These are phyloP conservation scores for Lucilia sericata DNA, from an alignment of 1,140 invertebrate species.

Conservation along the genomic window DNA sequence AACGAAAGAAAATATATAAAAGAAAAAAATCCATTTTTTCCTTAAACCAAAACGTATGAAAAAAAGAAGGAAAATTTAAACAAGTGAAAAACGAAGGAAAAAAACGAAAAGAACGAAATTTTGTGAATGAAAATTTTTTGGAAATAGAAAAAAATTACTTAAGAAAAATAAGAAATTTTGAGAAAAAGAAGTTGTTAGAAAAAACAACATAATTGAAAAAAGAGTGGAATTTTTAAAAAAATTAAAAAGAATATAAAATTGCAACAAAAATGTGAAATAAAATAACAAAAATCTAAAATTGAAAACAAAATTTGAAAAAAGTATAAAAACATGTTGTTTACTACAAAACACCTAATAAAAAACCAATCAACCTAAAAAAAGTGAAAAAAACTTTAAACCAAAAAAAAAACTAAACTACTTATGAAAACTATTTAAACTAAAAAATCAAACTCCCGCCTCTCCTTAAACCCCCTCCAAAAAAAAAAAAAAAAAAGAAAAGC, in stretches of 20 bases:
- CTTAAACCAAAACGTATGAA: not conserved
- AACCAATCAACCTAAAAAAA: not conserved
- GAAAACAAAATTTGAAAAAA: not conserved
- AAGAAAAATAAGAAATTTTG: not conserved
- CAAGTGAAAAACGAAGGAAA: not conserved
- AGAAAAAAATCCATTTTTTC: slow-evolving; percentile 25
- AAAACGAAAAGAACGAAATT: not conserved
- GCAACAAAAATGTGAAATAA: not conserved
- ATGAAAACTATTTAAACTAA: too few relatives aligned
- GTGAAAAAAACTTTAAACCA: not conserved
- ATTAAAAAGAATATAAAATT: not conserved
- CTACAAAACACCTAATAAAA: not conserved
- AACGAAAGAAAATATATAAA: not conserved
- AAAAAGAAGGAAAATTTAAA: not conserved
- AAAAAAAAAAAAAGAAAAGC: too few relatives aligned
- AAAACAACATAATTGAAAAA: not conserved
- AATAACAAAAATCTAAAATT: not conserved
- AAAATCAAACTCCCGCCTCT: too few relatives aligned
- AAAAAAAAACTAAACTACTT: too few relatives aligned
- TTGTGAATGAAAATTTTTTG: not conserved
- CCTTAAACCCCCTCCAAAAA: too few relatives aligned
- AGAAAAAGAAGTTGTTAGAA: not conserved
- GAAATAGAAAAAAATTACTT: slow-evolving; percentile 16
- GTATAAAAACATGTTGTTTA: not conserved
- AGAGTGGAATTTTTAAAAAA: not conserved